Base-by-base conservation (phyloP, 2,113 vertebrate genomes). In the Tiliqua scincoides region DNA sequence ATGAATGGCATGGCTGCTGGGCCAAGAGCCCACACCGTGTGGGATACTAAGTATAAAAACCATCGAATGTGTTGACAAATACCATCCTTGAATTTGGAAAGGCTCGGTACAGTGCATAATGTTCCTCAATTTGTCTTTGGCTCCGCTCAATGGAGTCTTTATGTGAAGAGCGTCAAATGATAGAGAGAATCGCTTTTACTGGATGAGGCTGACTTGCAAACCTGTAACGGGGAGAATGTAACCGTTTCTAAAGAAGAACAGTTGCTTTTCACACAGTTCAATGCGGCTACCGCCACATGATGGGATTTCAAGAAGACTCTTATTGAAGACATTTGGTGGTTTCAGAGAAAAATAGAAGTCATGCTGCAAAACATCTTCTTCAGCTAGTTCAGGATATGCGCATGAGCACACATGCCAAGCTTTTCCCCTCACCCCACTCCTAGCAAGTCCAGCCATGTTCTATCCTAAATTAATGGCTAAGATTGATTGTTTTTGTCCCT, bases 301-400 rank as follows among this genome's bases (percentile, higher is more conserved):
- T 86, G 92, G 84, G 89, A 84, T 65, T 52, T 52, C 90, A 68
- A 73, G 59, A 54, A 70, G 84, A 43, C 67, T 79, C 23, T 43
- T 91, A 3, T 40, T 91, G 85, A 87, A 89, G 83, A 76, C 27
- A 2, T 90, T 83, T 89, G 59, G 90, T 89, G 87, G 91, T 90
- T 95, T 91, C 91, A 59, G 30, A 89, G 82, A 82, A 93, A 90
- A 72, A 92, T 63, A 77, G 23, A 76, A 85, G 23, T 62, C 15
- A 12, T 57, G 92, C 84, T 57, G 85, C 35, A 73, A 86, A 90
- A 91, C 84, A 85, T 20, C 11, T 84, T 86, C 0, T 79, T 76
- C 77, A 48, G 77, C 87, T 73, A 67, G 59, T 84, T 32, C 1
- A 52, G 72, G 67, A 57, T n/a, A n/a, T n/a, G n/a, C n/a, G n/a